Percentiles rank a stretch among this genome's conserved stretches.
phyloP scores from a whole-genome alignment of 2,888 invertebrate species.

The Hemicrepidius hirtus region DNA sequence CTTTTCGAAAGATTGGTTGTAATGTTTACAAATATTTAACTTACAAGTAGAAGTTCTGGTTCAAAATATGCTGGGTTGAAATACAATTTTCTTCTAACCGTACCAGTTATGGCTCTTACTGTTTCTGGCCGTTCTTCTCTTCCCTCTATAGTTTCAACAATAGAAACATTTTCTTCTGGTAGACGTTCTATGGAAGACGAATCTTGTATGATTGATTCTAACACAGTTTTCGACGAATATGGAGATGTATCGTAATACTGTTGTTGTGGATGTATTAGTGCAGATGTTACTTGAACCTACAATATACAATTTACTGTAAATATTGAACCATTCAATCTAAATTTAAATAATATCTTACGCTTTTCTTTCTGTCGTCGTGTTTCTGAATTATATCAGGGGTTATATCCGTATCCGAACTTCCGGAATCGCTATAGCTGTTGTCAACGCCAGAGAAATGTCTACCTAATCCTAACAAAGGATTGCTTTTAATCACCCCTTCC shows the following conservation, averaged over 20 bases:
- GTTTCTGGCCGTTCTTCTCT: conserved; percentile 79
- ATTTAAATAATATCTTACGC: conserved; percentile 65
- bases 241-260: conserved; percentile 40
- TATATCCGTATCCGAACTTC: conserved; percentile 80
- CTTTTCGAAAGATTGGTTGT: conserved; percentile 27
- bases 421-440: conserved; percentile 75
- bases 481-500: conserved; percentile 85
- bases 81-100: conserved; percentile 86
- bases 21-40: conserved; percentile 60
- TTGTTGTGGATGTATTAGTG: conserved; percentile 80
- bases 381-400: conserved; percentile 71
- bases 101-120: conserved; percentile 79
- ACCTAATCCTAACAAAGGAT: conserved; percentile 80
- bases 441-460: conserved; percentile 78
- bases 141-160: conserved; percentile 85
- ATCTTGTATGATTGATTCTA: conserved; percentile 62
- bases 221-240: conserved; percentile 45
- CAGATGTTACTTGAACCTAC: conserved; percentile 79
- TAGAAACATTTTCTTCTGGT: conserved; percentile 90
- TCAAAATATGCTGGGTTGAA: conserved; percentile 96
- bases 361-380: conserved; percentile 66
- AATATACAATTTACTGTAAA: conserved; percentile 37
- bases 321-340: neutral
- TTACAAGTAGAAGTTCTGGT: conserved; percentile 87
- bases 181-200: conserved; percentile 78